phyloP scores from a whole-genome alignment of 2,113 vertebrate genomes.

The Lethenteron camtschaticum region DNA sequence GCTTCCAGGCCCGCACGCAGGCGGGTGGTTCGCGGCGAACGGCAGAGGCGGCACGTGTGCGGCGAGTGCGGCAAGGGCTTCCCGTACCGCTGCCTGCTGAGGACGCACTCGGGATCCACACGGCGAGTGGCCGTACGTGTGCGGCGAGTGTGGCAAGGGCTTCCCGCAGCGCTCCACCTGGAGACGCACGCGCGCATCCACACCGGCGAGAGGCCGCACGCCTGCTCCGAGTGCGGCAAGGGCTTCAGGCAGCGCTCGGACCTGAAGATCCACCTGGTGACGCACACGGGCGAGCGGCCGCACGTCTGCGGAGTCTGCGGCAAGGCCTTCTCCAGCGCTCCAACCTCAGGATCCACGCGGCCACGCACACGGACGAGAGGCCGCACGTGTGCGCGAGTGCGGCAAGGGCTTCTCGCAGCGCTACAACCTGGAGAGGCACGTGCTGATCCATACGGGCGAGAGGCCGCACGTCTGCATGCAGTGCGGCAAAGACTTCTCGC shows the following conservation, averaged over 20 bases:
- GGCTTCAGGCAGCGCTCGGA: slow-evolving; percentile 22
- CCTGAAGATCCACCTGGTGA: slow-evolving; percentile 42
- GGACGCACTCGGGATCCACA: slow-evolving; percentile 19
- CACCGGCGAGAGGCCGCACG: slow-evolving; percentile 13
- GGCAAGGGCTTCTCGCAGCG: slow-evolving; percentile 17
- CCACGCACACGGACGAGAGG: slow-evolving; percentile 14
- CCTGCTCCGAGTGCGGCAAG: slow-evolving; percentile 14
- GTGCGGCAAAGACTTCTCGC: slow-evolving; percentile 49
- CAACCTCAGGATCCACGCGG: slow-evolving; percentile 14
- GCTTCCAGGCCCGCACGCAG: too few relatives aligned
- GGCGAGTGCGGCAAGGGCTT: too few relatives aligned
- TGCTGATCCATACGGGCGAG: slow-evolving; percentile 49
- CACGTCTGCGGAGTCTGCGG: slow-evolving; percentile 18
- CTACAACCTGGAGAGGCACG: slow-evolving; percentile 49
- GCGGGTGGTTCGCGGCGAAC: too few relatives aligned
- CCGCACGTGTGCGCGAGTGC: slow-evolving; percentile 13
- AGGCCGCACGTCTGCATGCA: slow-evolving; percentile 47
- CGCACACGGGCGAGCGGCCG: slow-evolving; percentile 3
- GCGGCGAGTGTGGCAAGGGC: slow-evolving; percentile 17
- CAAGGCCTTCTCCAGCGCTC: slow-evolving; percentile 17
- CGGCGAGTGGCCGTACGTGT: slow-evolving; percentile 14
- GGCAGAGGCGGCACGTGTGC: too few relatives aligned
- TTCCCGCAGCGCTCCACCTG: slow-evolving; percentile 17
- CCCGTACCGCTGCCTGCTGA: slow-evolving; percentile 19
- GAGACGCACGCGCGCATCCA: slow-evolving; percentile 16